phyloP scores from a whole-genome alignment of 2,113 vertebrate genomes.

The Corydoras sp. region DNA sequence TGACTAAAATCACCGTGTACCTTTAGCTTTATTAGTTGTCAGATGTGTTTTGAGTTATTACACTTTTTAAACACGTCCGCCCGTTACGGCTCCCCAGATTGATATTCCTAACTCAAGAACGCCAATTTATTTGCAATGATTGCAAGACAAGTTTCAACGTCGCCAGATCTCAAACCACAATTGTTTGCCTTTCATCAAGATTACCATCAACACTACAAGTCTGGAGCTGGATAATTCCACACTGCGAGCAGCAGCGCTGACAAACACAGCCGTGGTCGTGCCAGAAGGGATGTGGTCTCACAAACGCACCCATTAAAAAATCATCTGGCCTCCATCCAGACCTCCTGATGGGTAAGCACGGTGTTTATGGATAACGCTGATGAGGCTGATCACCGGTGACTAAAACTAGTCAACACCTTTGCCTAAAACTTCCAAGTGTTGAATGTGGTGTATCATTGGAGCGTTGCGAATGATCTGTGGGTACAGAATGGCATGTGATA shows the following conservation, averaged over 20 bases:
- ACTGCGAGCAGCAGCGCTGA: slow-evolving; percentile 52
- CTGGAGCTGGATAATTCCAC: slow-evolving; percentile 58
- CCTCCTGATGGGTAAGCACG: slow-evolving; percentile 14
- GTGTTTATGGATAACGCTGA: slow-evolving; percentile 42
- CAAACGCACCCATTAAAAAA: slow-evolving; percentile 19
- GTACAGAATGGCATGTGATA: slow-evolving; percentile 23
- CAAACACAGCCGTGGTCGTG: slow-evolving; percentile 47
- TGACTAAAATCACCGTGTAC: too few species aligned
- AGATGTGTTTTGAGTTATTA: too few species aligned
- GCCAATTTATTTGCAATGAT: not conserved
- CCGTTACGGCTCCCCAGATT: not conserved
- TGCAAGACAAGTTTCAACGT: slow-evolving; percentile 5
- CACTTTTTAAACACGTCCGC: not conserved
- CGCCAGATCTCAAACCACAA: not conserved
- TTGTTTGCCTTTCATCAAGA: slow-evolving; percentile 44
- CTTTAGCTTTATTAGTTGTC: too few species aligned
- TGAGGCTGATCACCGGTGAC: slow-evolving; percentile 53
- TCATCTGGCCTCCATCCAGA: slow-evolving; percentile 23
- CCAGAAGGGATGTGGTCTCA: slow-evolving; percentile 60
- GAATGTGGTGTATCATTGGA: slow-evolving; percentile 1
- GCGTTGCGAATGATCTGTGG: slow-evolving; percentile 11
- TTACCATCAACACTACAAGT: slow-evolving; percentile 46
- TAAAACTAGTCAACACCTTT: slow-evolving; percentile 6
- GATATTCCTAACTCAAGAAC: slow-evolving; percentile 7
- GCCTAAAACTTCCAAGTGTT: slow-evolving; percentile 5